Evolutionary conservation across 2,113 vertebrate genomes (phyloP), one percentile per base, ranked within the genome.

Genomic region (Pluvialis apricaria): DNA sequence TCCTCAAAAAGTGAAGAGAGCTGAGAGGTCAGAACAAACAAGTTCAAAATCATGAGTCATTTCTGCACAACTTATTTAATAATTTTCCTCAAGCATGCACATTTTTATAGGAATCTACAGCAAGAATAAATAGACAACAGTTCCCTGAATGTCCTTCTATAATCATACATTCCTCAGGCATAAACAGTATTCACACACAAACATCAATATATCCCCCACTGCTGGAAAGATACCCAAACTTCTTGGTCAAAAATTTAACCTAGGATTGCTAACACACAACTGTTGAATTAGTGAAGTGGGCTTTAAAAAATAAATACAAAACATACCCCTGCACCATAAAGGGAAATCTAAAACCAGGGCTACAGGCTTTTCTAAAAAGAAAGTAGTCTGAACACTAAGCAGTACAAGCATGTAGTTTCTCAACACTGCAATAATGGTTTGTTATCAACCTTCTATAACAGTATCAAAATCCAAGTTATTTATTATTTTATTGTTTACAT

Each of bases 281-380:
- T 38, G 22, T 61, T 84, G 69, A 88, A 71, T 49, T 72, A 81
- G 31, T 76, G 52, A 90, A 88, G 44, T 36, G 22, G 25, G 24
- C 82, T 58, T 86, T 86, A 86, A 83, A 90, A 47, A 92, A 73
- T n/a, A 86, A 92, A 73, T 86, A 73, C 32, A 92, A 82, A 78
- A 21, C 42, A 81, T 76, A 82, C 11, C 75, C 42, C 71, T 62
- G 47, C 8, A 62, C 29, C 60, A 73, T 68, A 86, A 95, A 86
- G 60, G 36, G 36, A 92, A 86, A 92, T 62, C 47, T 90, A 86
- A 82, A 86, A 70, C 44, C 49, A 80, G 68, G 51, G 61, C 44
- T 87, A 75, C 5, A 83, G 51, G 42, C 34, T 78, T 84, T 72
- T 86, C 38, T 72, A 38, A 78, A 85, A 88, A 73, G 26, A 58